These are phyloP conservation scores for Misgurnus mizolepis DNA, from an alignment of 2,113 vertebrate genomes.

Conservation along the genomic window DNA sequence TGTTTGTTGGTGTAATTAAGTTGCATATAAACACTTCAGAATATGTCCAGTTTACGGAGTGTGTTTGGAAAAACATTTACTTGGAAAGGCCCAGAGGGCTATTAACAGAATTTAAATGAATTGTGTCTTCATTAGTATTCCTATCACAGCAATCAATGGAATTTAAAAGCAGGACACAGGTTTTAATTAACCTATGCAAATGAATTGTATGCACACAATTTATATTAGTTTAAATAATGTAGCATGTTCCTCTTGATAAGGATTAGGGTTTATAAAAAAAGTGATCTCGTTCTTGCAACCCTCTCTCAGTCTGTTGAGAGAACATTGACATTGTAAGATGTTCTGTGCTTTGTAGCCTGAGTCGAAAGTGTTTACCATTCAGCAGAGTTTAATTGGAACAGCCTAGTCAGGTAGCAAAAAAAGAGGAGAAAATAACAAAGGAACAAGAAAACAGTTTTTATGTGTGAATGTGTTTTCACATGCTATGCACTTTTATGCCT, in stretches of 20 bases:
- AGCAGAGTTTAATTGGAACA: conserved; percentile 52
- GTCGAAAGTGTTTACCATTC: conserved; percentile 49
- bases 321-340: conserved; percentile 47
- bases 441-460: conserved; percentile 36
- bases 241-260: conserved; percentile 59
- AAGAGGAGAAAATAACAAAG: conserved; percentile 33
- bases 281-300: conserved; percentile 47
- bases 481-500: neutral
- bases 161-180: conserved; percentile 63
- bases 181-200: conserved; percentile 79
- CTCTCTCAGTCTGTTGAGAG: conserved; percentile 32
- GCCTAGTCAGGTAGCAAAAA: conserved; percentile 45
- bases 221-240: conserved; percentile 65
- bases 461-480: conserved; percentile 6
- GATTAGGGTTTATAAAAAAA: conserved; percentile 43
- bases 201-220: conserved; percentile 61
- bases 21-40: neutral
- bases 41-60: conserved; percentile 28
- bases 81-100: conserved; percentile 49
- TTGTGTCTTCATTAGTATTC: conserved; percentile 70
- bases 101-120: conserved; percentile 62
- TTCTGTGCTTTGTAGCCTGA: conserved; percentile 45
- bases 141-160: conserved; percentile 61
- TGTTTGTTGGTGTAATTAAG: conserved; percentile 13
- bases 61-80: conserved; percentile 42